Percentiles rank a stretch among this genome's conserved stretches.
Conservation (phyloP, 1,140 invertebrate species). For the Harpegnathos saltator region DNA sequence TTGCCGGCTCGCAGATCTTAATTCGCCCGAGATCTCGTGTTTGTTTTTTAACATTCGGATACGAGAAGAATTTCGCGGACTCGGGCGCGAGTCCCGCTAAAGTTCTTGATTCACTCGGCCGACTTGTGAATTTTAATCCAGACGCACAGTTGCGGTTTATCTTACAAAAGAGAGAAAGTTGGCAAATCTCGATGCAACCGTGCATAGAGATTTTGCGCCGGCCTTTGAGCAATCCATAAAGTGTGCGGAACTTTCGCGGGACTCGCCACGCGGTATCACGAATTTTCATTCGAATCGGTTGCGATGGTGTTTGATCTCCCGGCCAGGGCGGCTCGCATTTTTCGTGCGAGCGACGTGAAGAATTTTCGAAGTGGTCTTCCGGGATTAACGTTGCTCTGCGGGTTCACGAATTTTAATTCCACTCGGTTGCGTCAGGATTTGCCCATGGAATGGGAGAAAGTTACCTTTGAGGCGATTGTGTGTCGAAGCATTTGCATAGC, state of each 20-base stretch:
- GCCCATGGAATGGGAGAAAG: constrained; percentile 36
- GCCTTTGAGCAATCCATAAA: constrained; percentile 2
- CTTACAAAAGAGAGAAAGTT: constrained; percentile 7
- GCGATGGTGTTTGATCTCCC: constrained; percentile 31
- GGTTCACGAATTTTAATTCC: constrained; percentile 57
- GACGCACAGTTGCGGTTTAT: constrained; percentile 5
- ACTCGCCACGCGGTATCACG: neutral
- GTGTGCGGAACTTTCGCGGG: constrained; percentile 5
- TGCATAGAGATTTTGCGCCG: neutral
- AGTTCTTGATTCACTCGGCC: neutral
- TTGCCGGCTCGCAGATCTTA: neutral
- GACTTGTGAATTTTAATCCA: neutral
- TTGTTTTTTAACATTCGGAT: constrained; percentile 6
- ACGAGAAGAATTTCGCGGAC: neutral
- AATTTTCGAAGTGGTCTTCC: constrained; percentile 34
- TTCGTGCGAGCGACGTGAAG: constrained; percentile 30
- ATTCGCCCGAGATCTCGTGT: neutral
- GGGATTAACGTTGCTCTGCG: constrained; percentile 31
- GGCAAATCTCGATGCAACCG: constrained; percentile 5
- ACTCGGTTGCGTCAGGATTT: constrained; percentile 38
- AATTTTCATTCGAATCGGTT: constrained; percentile 48
- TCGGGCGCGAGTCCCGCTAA: too few relatives aligned
- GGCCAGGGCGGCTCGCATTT: constrained; percentile 6
- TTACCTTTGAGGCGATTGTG: constrained; percentile 37
- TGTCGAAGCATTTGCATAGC: constrained; percentile 39